These are phyloP conservation scores for Pogonus chalceus DNA, from an alignment of 1,140 invertebrate genomes.

Conservation along the genomic window DNA sequence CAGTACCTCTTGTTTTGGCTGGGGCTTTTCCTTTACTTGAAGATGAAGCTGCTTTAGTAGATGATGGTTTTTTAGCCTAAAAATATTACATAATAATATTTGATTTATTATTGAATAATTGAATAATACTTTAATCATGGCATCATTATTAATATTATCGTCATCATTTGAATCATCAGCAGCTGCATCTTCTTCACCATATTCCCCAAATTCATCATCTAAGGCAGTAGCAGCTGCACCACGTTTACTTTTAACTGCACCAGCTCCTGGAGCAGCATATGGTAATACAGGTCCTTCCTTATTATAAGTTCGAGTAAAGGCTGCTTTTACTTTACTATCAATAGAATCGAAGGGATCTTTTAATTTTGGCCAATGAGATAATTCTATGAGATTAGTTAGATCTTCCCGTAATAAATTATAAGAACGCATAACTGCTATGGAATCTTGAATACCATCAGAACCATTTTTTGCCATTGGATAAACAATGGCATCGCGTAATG, in stretches of 20 bases:
- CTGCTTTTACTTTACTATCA: constrained; percentile 76
- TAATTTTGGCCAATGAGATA: constrained; percentile 73
- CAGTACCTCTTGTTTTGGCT: not conserved
- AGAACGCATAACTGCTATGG: constrained; percentile 65
- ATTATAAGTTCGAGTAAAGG: constrained; percentile 86
- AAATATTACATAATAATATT: constrained; percentile 13
- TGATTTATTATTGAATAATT: constrained; percentile 8
- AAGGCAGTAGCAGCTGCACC: constrained; percentile 31
- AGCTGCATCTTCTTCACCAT: constrained; percentile 16
- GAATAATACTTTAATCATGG: constrained; percentile 63
- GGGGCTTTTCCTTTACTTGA: not conserved
- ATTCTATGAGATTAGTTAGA: constrained; percentile 74
- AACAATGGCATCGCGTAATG: constrained; percentile 60
- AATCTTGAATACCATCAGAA: constrained; percentile 57
- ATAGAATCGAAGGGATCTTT: constrained; percentile 65
- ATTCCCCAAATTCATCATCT: constrained; percentile 38
- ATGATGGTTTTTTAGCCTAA: constrained; percentile 18
- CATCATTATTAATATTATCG: constrained; percentile 58
- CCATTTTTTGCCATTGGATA: constrained; percentile 61
- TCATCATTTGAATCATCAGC: constrained; percentile 40
- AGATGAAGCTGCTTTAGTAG: not conserved
- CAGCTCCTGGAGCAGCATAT: constrained; percentile 50
- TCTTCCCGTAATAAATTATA: constrained; percentile 88
- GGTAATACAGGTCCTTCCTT: constrained; percentile 64
- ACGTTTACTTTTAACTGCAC: constrained; percentile 47